Base-by-base conservation (phyloP, 2,797 vertebrate species). In the Tenualosa thibaudeaui region DNA sequence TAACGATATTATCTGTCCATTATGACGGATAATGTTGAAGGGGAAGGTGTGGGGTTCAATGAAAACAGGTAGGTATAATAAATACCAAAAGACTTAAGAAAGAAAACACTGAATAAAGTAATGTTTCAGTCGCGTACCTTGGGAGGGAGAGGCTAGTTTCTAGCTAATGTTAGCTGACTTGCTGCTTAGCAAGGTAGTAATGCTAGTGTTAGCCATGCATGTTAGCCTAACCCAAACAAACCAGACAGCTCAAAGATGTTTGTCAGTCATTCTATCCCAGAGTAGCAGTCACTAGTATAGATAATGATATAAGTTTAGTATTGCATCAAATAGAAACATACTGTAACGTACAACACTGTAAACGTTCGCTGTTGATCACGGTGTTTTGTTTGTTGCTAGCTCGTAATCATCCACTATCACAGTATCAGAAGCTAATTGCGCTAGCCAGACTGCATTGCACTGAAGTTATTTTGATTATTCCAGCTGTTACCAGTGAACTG, bases 21-120 rank as follows among this genome's bases (percentile, higher is more conserved):
- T 96, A 98, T 98, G 97, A 97, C 96, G 96, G 97, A 97, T 89
- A 96, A 97, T 92, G 94, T 94, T 89, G 96, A 96, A 51, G 95
- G 87, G 91, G 95, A 96, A 88, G 91, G 89, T 89, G 90, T 94
- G 89, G 93, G 92, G 50, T 94, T 94, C 90, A 93, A 86, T 92
- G 95, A 95, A 83, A 95, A 93, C 94, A 95, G 95, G 96, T 96
- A 89, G 93, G 94, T 53, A 3, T 15, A 17, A 43, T 78, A 3
- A 46, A 43, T 78, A 78, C 19, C 15, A 46, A 43, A 17, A 19
- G 6, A 43, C 46, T 46, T 46, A 40, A 78, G 37, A 19, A 6
- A 22, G 17, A 19, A 46, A 46, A 7, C 15, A 75, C 71, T 78
- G 71, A 78, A 78, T 78, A 46, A 78, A 46, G 71, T n/a, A 56